Evolutionary conservation across 2,888 invertebrate species (phyloP).

Genomic region (Dusona sp.): DNA sequence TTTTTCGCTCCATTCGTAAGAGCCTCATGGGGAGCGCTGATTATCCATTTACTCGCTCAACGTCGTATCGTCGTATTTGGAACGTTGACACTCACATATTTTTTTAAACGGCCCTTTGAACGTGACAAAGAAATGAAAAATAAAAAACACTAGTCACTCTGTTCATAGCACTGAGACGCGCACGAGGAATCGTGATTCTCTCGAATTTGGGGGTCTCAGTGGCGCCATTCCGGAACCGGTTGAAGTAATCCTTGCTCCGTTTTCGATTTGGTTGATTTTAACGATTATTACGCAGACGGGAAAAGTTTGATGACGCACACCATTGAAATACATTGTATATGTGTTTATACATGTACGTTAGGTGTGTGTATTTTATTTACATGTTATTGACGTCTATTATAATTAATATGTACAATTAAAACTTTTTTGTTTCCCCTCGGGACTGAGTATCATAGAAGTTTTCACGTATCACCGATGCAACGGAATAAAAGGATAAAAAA

Average conservation of each 20-base stretch:
- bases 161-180: not conserved
- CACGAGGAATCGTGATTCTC: conserved; percentile 1
- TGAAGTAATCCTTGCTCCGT: not conserved
- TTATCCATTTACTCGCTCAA: conserved; percentile 32
- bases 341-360: too few species aligned
- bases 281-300: conserved; percentile 5
- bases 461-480: conserved; percentile 33
- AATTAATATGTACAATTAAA: conserved; percentile 57
- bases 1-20: not conserved
- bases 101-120: not conserved
- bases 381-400: conserved; percentile 45
- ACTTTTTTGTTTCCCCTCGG: conserved; percentile 17
- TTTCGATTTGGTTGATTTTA: not conserved
- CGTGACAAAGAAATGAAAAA: not conserved
- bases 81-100: conserved; percentile 12
- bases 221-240: not conserved
- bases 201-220: not conserved
- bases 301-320: conserved; percentile 13
- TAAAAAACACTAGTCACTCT: conserved; percentile 13
- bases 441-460: conserved; percentile 24
- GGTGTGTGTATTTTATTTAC: not conserved
- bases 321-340: conserved; percentile 1
- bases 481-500: not conserved
- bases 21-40: conserved; percentile 22
- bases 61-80: not conserved